Percentiles rank a stretch among this genome's conserved stretches.
These are phyloP conservation scores for Micoletzkya japonica DNA, from an alignment of 2,888 invertebrate genomes.

Conservation along the genomic window DNA sequence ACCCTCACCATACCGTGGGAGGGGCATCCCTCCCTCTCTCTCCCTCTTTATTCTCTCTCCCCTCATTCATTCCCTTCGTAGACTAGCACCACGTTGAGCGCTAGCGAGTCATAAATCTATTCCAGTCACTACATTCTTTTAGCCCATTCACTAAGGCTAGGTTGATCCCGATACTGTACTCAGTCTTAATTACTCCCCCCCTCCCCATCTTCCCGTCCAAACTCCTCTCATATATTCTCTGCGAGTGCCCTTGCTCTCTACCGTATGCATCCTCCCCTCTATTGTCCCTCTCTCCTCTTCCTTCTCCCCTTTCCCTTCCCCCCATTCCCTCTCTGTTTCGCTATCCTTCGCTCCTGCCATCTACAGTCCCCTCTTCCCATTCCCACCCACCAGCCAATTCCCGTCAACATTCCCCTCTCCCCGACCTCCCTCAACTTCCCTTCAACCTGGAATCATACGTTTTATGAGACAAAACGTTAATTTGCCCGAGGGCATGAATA, in stretches of 20 bases:
- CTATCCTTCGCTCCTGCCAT: conserved; percentile 30
- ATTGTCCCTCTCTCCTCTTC: neutral
- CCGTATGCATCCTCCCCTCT: neutral
- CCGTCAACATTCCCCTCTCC: conserved; percentile 21
- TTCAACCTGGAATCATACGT: too few relatives aligned
- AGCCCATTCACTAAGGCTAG: neutral
- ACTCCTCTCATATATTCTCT: neutral
- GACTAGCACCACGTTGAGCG: neutral
- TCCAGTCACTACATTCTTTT: neutral
- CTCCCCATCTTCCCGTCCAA: neutral
- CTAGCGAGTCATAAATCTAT: neutral
- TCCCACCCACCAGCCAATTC: conserved; percentile 15
- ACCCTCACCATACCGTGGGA: too few relatives aligned
- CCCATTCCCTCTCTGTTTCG: conserved; percentile 28
- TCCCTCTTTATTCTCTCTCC: neutral
- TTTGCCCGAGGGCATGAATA: too few relatives aligned
- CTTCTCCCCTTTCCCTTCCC: neutral
- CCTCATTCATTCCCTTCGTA: neutral
- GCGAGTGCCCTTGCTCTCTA: neutral
- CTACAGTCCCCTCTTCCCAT: conserved; percentile 20
- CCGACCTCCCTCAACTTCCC: conserved; percentile 3
- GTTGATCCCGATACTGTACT: neutral
- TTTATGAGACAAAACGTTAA: too few relatives aligned
- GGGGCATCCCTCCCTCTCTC: neutral
- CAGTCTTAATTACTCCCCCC: conserved; percentile 3